Evolutionary conservation across 2,113 vertebrate genomes (phyloP).

Genomic region (Plecturocebus donacophilus): DNA sequence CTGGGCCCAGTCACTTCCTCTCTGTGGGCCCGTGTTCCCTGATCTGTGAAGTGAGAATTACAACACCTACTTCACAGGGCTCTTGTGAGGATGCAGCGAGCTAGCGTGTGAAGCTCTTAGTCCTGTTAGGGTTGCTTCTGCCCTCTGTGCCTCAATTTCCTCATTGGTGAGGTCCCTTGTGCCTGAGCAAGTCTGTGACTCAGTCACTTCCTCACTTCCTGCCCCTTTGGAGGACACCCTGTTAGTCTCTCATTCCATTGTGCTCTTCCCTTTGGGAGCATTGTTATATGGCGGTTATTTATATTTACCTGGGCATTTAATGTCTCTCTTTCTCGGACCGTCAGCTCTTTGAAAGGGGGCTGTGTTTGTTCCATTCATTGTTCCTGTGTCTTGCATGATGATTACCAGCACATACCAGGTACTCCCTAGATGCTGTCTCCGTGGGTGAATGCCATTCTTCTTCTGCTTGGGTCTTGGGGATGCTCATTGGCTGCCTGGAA

Average conservation of each 20-base stretch:
- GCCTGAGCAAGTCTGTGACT: not conserved
- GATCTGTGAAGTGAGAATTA: not conserved
- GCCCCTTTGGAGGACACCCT: not conserved
- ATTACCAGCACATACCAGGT: accelerated
- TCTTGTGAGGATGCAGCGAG: not conserved
- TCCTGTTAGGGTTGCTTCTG: not conserved
- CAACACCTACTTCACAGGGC: not conserved
- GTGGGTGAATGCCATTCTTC: accelerated
- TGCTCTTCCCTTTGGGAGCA: not conserved
- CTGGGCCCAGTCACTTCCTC: slow-evolving; percentile 39
- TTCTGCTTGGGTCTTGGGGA: not conserved
- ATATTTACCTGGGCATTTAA: not conserved
- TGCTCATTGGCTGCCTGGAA: accelerated
- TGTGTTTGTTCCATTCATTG: accelerated
- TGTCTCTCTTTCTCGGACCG: not conserved
- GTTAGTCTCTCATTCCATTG: not conserved
- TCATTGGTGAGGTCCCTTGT: not conserved
- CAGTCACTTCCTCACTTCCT: not conserved
- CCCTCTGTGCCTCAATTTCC: not conserved
- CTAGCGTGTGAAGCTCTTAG: not conserved
- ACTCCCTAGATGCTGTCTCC: accelerated
- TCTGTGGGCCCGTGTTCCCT: not conserved
- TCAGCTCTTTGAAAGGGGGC: not conserved
- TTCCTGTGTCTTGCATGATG: accelerated
- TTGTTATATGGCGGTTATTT: not conserved